Evolutionary conservation across 2,797 vertebrate genomes (phyloP).

Genomic region (Poeciliopsis presidionis): DNA sequence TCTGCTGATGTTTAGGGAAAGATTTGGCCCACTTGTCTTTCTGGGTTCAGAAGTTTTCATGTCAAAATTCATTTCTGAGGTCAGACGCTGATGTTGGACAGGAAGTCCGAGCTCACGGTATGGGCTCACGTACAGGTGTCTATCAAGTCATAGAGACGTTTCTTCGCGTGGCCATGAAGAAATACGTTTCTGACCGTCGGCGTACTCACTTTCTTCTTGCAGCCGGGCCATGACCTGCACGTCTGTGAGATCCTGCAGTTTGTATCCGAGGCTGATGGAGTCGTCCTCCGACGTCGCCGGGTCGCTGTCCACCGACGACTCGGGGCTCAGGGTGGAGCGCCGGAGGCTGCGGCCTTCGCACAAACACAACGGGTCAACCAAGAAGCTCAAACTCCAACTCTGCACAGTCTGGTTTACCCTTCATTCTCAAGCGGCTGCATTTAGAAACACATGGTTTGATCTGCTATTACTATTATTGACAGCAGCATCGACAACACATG

Average conservation of each 20-base stretch:
- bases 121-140: not conserved
- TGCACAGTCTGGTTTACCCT: not conserved
- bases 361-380: not conserved
- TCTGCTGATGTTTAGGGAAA: not conserved
- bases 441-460: not conserved
- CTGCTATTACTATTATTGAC: not conserved
- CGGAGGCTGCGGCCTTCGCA: conserved; percentile 65
- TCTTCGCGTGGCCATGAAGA: no score
- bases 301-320: conserved; percentile 88
- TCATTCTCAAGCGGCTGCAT: not conserved
- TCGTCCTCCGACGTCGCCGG: conserved; percentile 86
- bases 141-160: not conserved
- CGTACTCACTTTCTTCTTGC: conserved; percentile 94
- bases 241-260: conserved; percentile 93
- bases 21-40: not conserved
- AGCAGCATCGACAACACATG: not conserved
- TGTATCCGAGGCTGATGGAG: conserved; percentile 90
- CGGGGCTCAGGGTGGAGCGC: conserved; percentile 82
- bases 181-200: no score
- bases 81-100: not conserved
- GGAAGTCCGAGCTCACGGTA: not conserved
- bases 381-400: not conserved
- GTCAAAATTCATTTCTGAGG: not conserved
- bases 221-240: conserved; percentile 98
- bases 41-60: not conserved